These are phyloP conservation scores for Alcis repandata DNA, from an alignment of 2,888 invertebrate species.

Conservation along the genomic window DNA sequence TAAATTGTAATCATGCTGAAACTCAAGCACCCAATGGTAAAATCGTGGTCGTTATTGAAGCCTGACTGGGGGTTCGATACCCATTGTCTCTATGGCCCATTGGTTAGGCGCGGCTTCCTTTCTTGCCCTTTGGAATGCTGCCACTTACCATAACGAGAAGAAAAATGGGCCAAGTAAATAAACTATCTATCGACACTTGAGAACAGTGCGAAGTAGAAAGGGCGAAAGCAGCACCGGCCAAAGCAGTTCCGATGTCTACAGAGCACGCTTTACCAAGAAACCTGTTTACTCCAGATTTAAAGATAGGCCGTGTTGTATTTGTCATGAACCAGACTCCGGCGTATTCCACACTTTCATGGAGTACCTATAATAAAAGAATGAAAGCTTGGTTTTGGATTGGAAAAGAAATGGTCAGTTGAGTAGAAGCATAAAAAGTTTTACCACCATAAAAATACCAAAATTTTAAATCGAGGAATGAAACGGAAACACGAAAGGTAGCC, in stretches of 20 bases:
- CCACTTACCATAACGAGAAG: not conserved
- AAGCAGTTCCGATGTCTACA: not conserved
- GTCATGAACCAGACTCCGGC: not conserved
- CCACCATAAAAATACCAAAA: not conserved
- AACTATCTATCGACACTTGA: not conserved
- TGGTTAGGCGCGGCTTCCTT: constrained; percentile 65
- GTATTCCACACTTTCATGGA: too few relatives aligned
- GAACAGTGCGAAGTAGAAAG: too few relatives aligned
- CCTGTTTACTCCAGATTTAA: not conserved
- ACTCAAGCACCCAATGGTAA: constrained; percentile 36
- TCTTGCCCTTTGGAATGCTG: constrained; percentile 46
- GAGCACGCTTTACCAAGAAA: not conserved
- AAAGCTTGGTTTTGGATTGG: too few relatives aligned
- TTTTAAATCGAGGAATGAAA: constrained; percentile 8
- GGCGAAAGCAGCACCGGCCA: not conserved
- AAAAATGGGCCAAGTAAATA: constrained; percentile 11
- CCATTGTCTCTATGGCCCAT: constrained; percentile 66
- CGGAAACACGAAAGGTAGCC: constrained; percentile 5
- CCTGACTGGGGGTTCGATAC: constrained; percentile 47
- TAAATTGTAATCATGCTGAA: constrained; percentile 3
- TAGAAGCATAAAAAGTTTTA: too few relatives aligned
- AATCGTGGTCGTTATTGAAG: constrained; percentile 41
- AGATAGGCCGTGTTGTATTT: not conserved
- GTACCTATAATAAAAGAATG: too few relatives aligned
- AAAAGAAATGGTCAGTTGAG: not conserved